Percentiles rank a stretch among this genome's conserved stretches.
Conservation (phyloP, 2,888 invertebrate species). For the Pyrgus malvae region DNA sequence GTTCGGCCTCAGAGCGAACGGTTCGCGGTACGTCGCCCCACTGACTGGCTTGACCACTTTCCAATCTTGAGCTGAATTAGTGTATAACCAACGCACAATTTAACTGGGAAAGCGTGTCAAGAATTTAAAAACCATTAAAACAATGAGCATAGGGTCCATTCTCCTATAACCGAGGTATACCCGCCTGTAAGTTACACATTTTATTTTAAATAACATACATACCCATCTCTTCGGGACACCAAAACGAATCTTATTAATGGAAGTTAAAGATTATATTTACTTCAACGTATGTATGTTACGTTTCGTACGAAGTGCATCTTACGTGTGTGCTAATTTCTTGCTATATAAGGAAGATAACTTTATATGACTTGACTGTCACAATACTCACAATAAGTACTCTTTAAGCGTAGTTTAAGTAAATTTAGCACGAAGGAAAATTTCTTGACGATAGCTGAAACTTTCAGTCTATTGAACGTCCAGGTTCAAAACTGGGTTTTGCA, state of each 20-base stretch:
- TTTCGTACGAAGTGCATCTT: constrained; percentile 14
- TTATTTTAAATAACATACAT: constrained; percentile 24
- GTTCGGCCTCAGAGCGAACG: constrained; percentile 40
- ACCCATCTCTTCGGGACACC: constrained; percentile 8
- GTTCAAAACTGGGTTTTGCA: too few species aligned
- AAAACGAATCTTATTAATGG: constrained; percentile 22
- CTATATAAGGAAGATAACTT: constrained; percentile 16
- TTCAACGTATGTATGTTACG: constrained; percentile 3
- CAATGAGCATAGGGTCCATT: constrained; percentile 30
- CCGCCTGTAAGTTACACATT: constrained; percentile 29
- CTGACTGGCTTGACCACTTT: constrained; percentile 61
- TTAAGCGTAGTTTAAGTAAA: too few species aligned
- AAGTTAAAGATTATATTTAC: constrained; percentile 19
- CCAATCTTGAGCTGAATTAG: constrained; percentile 52
- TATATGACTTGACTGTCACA: constrained; percentile 6
- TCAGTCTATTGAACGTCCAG: too few species aligned
- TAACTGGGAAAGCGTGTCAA: constrained; percentile 37
- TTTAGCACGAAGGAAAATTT: too few species aligned
- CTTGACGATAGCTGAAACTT: too few species aligned
- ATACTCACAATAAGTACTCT: too few species aligned
- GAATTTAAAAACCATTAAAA: constrained; percentile 31
- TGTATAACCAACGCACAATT: constrained; percentile 32
- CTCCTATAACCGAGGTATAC: constrained; percentile 21
- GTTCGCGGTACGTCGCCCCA: constrained; percentile 41
- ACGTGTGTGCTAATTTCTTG: constrained; percentile 26